phyloP scores from a whole-genome alignment of 2,113 vertebrate genomes.

The Alexandromys fortis region DNA sequence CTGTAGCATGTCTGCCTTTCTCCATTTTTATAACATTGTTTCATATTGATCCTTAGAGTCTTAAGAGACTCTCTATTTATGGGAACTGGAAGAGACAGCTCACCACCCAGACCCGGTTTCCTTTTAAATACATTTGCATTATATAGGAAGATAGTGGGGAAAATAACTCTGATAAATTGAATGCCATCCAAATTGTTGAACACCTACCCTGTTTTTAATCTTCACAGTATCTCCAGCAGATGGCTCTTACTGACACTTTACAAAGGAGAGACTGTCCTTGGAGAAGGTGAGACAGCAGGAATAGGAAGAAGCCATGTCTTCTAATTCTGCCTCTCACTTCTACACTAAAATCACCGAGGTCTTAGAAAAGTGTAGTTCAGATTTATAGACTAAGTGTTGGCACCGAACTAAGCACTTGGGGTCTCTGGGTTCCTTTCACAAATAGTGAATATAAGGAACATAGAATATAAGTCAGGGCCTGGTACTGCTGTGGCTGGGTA shows the following conservation, averaged over 20 bases:
- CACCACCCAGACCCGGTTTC: background rate
- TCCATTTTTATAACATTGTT: background rate
- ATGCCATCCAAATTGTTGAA: background rate
- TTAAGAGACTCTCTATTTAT: background rate
- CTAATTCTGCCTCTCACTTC: background rate
- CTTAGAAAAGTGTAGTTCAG: background rate
- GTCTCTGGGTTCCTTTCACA: background rate
- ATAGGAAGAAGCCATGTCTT: background rate
- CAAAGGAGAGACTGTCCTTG: background rate
- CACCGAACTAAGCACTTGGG: background rate
- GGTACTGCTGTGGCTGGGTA: background rate
- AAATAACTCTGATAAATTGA: constrained; percentile 25
- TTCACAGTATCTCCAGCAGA: background rate
- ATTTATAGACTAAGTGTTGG: background rate
- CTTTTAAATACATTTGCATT: constrained; percentile 18
- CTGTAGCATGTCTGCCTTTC: background rate
- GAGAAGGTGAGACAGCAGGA: background rate
- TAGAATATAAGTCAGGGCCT: background rate
- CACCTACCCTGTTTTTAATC: background rate
- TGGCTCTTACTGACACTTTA: constrained; percentile 4
- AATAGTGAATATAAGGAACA: background rate
- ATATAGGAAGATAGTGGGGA: background rate
- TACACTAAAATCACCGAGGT: background rate
- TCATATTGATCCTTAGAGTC: background rate
- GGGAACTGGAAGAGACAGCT: background rate